Evolutionary conservation across 1,140 invertebrate species (phyloP).

Genomic region (Hesperophylax magnus): DNA sequence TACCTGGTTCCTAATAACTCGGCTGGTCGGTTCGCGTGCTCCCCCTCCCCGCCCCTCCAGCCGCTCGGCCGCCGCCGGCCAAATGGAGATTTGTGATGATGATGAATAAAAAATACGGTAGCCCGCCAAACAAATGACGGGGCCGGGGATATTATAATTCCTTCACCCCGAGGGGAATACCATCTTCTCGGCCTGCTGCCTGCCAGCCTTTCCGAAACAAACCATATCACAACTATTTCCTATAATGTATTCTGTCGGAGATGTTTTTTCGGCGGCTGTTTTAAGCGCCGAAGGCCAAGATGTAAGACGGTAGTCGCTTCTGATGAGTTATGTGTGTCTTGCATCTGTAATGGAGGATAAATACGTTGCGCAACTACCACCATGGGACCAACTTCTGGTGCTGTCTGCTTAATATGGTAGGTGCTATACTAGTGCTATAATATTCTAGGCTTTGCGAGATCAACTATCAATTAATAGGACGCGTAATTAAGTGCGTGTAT

Average conservation of each 20-base stretch:
- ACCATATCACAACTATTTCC: not conserved
- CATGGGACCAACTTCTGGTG: too few relatives aligned
- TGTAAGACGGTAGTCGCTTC: conserved; percentile 43
- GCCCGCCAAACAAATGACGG: conserved; percentile 52
- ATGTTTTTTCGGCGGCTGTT: not conserved
- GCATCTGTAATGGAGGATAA: conserved; percentile 24
- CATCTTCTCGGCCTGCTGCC: not conserved
- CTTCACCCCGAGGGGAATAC: conserved; percentile 46
- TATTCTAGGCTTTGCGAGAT: too few relatives aligned
- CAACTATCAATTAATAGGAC: too few relatives aligned
- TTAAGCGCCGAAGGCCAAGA: conserved; percentile 5
- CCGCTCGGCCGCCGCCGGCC: conserved; percentile 21
- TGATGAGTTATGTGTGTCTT: conserved; percentile 26
- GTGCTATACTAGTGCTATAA: too few relatives aligned
- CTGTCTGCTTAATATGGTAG: too few relatives aligned
- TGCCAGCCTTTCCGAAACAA: conserved; percentile 14
- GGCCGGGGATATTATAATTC: conserved; percentile 52
- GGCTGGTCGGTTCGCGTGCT: conserved; percentile 40
- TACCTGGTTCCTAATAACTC: too few relatives aligned
- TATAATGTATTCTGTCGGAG: not conserved
- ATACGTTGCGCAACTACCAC: too few relatives aligned
- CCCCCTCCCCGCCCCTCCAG: not conserved
- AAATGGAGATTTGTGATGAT: conserved; percentile 44
- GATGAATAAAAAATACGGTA: conserved; percentile 48
- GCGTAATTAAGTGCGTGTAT: too few relatives aligned